Conservation (phyloP, 1,140 invertebrate species). For the Papilio aristodemus region DNA sequence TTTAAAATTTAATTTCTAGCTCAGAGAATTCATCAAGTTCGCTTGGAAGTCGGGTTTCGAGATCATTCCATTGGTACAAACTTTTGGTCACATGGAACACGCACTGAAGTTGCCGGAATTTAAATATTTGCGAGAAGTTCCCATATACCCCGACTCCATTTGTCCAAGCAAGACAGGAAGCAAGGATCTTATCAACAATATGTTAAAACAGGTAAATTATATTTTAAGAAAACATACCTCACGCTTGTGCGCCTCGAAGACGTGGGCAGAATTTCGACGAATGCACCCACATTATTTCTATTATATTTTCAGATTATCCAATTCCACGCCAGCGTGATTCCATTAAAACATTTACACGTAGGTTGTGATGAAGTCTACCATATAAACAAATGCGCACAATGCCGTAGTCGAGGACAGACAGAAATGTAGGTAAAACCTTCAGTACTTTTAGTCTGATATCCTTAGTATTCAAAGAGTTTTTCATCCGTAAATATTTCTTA, state of each 20-base stretch:
- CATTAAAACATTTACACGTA: constrained; percentile 88
- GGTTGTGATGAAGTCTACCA: constrained; percentile 92
- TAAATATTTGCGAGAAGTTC: constrained; percentile 88
- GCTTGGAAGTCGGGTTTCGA: constrained; percentile 81
- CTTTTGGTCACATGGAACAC: constrained; percentile 97
- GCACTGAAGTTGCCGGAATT: constrained; percentile 91
- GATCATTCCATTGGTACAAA: constrained; percentile 96
- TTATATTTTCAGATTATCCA: constrained; percentile 59
- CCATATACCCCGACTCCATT: constrained; percentile 89
- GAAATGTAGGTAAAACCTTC: constrained; percentile 51
- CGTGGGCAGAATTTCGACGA: too few relatives aligned
- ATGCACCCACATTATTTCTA: neutral
- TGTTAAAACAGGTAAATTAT: constrained; percentile 89
- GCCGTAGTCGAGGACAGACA: constrained; percentile 41
- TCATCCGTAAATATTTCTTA: too few relatives aligned
- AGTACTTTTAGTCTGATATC: too few relatives aligned
- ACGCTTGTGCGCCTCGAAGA: too few relatives aligned
- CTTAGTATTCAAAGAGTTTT: too few relatives aligned
- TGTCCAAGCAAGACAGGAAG: constrained; percentile 90
- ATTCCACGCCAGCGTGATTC: constrained; percentile 59
- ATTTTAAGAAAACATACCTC: too few relatives aligned
- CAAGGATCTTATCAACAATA: constrained; percentile 85
- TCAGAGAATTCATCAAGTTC: constrained; percentile 51
- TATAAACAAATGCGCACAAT: constrained; percentile 87
- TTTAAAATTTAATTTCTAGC: constrained; percentile 51